These are phyloP conservation scores for Sinodicranocentrus sp. DNA, from an alignment of 2,888 invertebrate genomes.

Conservation along the genomic window DNA sequence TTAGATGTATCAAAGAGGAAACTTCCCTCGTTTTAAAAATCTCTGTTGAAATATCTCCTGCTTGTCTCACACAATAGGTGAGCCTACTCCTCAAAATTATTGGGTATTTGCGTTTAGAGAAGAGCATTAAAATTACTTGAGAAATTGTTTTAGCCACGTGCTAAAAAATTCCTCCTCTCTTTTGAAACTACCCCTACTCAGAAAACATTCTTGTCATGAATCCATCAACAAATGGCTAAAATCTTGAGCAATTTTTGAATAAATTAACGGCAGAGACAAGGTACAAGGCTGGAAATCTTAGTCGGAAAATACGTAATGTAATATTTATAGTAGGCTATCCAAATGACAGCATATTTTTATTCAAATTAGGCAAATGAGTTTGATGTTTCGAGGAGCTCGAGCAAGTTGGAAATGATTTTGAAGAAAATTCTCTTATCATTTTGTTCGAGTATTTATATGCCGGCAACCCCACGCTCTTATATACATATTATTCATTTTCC, in stretches of 20 bases:
- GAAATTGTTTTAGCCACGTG: constrained; percentile 61
- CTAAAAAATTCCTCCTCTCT: constrained; percentile 54
- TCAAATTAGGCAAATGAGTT: not conserved
- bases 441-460: constrained; percentile 57
- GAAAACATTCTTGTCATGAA: constrained; percentile 39
- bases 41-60: constrained; percentile 62
- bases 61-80: constrained; percentile 57
- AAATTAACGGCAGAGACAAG: too few species aligned
- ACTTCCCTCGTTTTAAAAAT: constrained; percentile 66
- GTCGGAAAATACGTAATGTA: too few species aligned
- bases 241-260: too few species aligned
- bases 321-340: not conserved
- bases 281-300: too few species aligned
- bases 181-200: not conserved
- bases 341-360: constrained; percentile 11
- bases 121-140: constrained; percentile 62
- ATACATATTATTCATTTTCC: constrained; percentile 29
- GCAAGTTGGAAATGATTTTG: constrained; percentile 55
- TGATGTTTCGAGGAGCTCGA: constrained; percentile 50
- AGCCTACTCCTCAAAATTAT: constrained; percentile 61
- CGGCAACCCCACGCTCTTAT: not conserved
- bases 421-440: constrained; percentile 61
- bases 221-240: constrained; percentile 47
- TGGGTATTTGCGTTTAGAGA: constrained; percentile 51
- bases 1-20: constrained; percentile 24